These are phyloP conservation scores for Hypotaenidia philippensis DNA, from an alignment of 2,797 vertebrate species.

Conservation along the genomic window DNA sequence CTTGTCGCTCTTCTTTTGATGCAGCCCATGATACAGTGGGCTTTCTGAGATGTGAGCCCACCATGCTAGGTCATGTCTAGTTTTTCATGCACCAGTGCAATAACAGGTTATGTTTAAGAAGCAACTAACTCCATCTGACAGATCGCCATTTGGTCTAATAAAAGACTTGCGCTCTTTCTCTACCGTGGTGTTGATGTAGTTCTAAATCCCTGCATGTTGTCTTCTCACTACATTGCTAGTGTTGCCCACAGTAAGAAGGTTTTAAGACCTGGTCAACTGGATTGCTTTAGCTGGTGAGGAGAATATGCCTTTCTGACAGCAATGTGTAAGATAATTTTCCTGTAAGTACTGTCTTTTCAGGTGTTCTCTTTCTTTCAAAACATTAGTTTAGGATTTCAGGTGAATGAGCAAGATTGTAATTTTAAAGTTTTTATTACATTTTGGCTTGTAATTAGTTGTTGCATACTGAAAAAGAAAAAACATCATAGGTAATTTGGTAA, in stretches of 20 bases:
- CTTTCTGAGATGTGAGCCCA: too few species aligned
- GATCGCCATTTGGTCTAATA: not conserved
- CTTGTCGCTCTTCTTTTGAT: too few species aligned
- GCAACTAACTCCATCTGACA: not conserved
- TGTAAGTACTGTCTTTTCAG: not conserved
- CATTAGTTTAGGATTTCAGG: not conserved
- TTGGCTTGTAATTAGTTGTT: not conserved
- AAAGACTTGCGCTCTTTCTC: not conserved
- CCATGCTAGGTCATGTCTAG: too few species aligned
- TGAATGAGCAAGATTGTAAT: not conserved
- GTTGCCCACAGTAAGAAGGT: not conserved
- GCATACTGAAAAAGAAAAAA: not conserved
- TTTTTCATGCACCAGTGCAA: not conserved
- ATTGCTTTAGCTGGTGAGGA: not conserved
- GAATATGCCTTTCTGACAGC: not conserved
- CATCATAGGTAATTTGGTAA: not conserved
- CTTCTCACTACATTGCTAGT: not conserved
- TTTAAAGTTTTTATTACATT: not conserved
- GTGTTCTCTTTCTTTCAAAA: not conserved
- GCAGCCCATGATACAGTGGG: too few species aligned
- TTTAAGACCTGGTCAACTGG: not conserved
- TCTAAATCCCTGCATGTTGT: not conserved
- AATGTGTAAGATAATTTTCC: not conserved
- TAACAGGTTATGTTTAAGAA: not conserved
- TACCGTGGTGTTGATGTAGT: not conserved